A percentile compares a stretch with the other conserved stretches of the same genome.
phyloP scores from a whole-genome alignment of 2,113 vertebrate genomes.

The Hassar affinis region DNA sequence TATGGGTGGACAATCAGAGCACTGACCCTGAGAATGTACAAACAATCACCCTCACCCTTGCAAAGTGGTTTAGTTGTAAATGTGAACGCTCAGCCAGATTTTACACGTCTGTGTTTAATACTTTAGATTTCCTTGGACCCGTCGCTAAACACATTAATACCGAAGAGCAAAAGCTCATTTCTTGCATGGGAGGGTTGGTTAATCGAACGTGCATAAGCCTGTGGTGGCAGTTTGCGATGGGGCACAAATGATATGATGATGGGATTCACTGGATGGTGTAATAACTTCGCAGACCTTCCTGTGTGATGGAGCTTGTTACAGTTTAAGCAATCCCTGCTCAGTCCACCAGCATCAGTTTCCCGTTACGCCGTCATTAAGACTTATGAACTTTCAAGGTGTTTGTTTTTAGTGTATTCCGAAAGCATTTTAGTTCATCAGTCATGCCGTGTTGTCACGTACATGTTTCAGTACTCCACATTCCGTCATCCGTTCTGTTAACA shows the following conservation, averaged over 20 bases:
- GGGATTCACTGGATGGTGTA: constrained; percentile 50
- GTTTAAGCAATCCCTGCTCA: constrained; percentile 8
- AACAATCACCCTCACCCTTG: not conserved
- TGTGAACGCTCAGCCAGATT: constrained; percentile 33
- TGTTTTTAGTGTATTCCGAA: not conserved
- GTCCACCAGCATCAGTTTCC: constrained; percentile 4
- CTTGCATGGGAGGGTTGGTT: constrained; percentile 50
- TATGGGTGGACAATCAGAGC: not conserved
- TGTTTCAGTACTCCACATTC: too few relatives aligned
- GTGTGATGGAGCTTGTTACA: constrained; percentile 15
- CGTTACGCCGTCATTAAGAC: constrained; percentile 2
- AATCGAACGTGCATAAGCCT: constrained; percentile 34
- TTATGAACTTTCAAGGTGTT: not conserved
- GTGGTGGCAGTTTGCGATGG: constrained; percentile 28
- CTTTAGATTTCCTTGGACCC: constrained; percentile 12
- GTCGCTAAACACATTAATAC: constrained; percentile 40
- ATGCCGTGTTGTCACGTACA: not conserved
- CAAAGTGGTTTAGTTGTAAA: not conserved
- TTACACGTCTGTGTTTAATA: not conserved
- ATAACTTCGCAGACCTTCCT: constrained; percentile 37
- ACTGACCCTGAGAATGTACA: not conserved
- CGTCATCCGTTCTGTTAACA: not conserved
- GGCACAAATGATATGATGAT: constrained; percentile 54
- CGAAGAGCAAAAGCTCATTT: constrained; percentile 40
- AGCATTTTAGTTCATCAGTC: not conserved